These are phyloP conservation scores for Leucopsar rothschildi DNA, from an alignment of 2,113 vertebrate genomes.

Conservation along the genomic window DNA sequence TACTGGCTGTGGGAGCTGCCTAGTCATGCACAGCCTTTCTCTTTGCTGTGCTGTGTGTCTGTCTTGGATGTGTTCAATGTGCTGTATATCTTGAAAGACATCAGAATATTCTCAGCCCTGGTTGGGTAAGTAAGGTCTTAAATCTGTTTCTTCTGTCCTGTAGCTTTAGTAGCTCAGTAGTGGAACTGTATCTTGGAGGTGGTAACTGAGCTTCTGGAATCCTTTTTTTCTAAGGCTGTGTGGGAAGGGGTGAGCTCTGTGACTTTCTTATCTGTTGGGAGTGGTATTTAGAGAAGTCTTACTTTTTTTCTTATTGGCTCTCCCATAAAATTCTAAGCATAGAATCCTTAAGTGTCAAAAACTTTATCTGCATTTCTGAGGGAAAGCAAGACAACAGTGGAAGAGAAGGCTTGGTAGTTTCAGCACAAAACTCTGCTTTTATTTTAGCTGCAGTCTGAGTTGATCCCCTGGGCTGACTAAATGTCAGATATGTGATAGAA, in stretches of 20 bases:
- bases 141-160: neutral
- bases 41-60: neutral
- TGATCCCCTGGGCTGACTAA: neutral
- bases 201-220: neutral
- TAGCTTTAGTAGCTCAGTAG: neutral
- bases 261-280: neutral
- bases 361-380: neutral
- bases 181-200: neutral
- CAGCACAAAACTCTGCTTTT: neutral
- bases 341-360: neutral
- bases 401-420: neutral
- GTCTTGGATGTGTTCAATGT: neutral
- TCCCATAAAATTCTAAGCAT: neutral
- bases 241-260: neutral
- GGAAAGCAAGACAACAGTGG: neutral
- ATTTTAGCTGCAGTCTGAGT: neutral
- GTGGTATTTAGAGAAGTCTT: neutral
- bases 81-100: neutral
- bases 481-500: neutral
- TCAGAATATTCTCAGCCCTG: neutral
- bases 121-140: neutral
- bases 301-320: neutral
- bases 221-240: neutral
- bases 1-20: neutral
- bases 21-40: fast-evolving